Base-by-base conservation (phyloP, 1,140 invertebrate species). In the Halesus radiatus region DNA sequence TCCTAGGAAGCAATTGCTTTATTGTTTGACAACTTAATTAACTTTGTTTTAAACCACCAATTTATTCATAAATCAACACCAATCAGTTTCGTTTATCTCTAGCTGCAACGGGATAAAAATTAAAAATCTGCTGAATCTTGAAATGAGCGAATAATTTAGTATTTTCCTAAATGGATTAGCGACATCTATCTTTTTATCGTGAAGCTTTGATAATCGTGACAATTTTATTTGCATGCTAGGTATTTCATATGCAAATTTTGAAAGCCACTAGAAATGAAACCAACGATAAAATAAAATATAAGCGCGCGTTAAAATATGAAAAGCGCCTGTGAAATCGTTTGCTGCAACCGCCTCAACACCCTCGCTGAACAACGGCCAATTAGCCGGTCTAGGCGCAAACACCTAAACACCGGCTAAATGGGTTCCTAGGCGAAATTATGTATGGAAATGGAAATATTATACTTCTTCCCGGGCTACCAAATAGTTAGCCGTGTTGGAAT, bases 371-470 rank as follows among this genome's bases (percentile, higher is more conserved):
- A 66, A 66, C 37, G 15, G 62, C 62, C 62, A 66, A 66, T 66
- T 66, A 66, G 62, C 5, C 23, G 10, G 22, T 32, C 56, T 60
- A 60, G 56, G 56, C 26, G 62, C 62, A 66, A 66, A 66, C 62
- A 66, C 62, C 62, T 32, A n/a, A 64, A 64, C 62, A 10, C 22
- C 10, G n/a, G 4, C 22, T 22, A 66, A 66, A 26, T 66, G 26
- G 62, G 22, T 56, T 56, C 54, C n/a, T 18, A 56, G 54, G 37
- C 18, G 56, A 18, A 23, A 60, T 22, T 60, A 60, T 23, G 18
- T 22, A 20, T 22, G 16, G 23, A 60, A 60, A 22, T 60, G 4
- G 18, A 20, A 60, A 60, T 22, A 60, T 60, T 60, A 22, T 18
- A 23, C 56, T 3, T 22, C 23, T 60, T 37, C 15, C 26, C 22